Base-by-base conservation (phyloP, 2,888 invertebrate species). In the Chaetoderma sp. region DNA sequence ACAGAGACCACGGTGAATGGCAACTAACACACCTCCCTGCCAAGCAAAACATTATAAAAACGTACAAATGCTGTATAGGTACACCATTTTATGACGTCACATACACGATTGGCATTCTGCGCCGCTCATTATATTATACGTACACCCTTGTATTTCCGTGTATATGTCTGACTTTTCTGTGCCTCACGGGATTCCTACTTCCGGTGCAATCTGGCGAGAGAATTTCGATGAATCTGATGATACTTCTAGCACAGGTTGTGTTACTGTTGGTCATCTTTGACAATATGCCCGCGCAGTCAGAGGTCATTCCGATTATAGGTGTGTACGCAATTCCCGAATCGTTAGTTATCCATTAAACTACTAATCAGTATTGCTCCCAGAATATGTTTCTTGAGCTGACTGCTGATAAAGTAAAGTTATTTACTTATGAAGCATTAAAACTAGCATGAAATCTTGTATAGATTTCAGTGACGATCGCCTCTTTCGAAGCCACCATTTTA, bases 231-330 rank as follows among this genome's bases (percentile, higher is more conserved):
- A 49, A 45, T 3, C 60, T 67, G 32, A 67, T 63, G 1, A 52
- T 63, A 3, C 60, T 67, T 10, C 60, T 67, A 25, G 63, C 63
- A 0, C 44, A 60, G 39, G 64, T 60, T 1, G 67, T 67, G 33
- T 67, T 67, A 50, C 47, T 67, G 44, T 54, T 67, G 27, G 32
- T 67, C 13, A 57, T 67, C 4, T 63, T 63, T 3, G 67, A 67
- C 18, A 50, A 44, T 23, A 63, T 60, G 60, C 67, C 67, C 8
- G 49, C 67, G 1, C 67, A 67, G 33, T 63, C 67, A 10, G 63
- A 67, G 10, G 52, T 52, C 25, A 57, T 67, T 3, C 67, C 67
- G 8, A 23, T 64, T 8, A 55, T 67, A 39, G 67, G 67, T 67
- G 42, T 33, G 65, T 50, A 16, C n/a, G n/a, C n/a, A n/a, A n/a